Percentiles rank a stretch among this genome's conserved stretches.
Evolutionary conservation across 2,797 vertebrate genomes (phyloP).

Genomic region (Ctenosaura bakeri): DNA sequence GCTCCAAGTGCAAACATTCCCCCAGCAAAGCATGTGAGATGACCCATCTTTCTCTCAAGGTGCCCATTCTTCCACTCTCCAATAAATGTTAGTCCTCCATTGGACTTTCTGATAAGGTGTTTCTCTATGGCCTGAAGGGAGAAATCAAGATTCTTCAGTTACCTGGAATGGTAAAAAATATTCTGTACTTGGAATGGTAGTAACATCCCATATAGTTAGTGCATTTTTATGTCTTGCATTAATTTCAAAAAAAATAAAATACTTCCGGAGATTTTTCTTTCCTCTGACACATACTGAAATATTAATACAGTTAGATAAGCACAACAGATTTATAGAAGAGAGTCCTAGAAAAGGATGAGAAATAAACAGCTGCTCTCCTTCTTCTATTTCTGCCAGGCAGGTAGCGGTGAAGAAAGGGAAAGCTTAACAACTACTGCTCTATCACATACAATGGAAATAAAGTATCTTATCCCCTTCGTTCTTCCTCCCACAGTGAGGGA

Average conservation of each 20-base stretch:
- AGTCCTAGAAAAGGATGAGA: neutral
- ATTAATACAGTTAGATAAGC: neutral
- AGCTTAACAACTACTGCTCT: neutral
- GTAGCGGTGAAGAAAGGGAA: no score
- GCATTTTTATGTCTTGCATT: neutral
- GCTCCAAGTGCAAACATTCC: slow-evolving; percentile 98
- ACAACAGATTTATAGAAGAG: neutral
- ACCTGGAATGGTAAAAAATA: neutral
- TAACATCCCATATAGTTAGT: neutral
- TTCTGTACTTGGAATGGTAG: neutral
- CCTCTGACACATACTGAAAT: neutral
- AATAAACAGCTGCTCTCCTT: neutral
- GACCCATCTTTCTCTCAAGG: slow-evolving; percentile 98
- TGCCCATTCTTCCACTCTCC: slow-evolving; percentile 99
- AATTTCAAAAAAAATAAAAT: neutral
- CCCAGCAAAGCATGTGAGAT: slow-evolving; percentile 97
- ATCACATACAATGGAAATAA: neutral
- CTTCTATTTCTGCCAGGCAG: neutral
- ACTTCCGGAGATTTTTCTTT: neutral
- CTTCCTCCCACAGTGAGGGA: neutral
- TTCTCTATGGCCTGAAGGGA: slow-evolving; percentile 93
- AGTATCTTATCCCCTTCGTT: neutral
- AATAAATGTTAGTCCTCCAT: slow-evolving; percentile 94
- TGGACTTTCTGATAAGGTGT: slow-evolving; percentile 96
- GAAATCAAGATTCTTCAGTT: slow-evolving; percentile 59